Conservation (phyloP, 2,113 vertebrate genomes). For the Nannospalax galili region DNA sequence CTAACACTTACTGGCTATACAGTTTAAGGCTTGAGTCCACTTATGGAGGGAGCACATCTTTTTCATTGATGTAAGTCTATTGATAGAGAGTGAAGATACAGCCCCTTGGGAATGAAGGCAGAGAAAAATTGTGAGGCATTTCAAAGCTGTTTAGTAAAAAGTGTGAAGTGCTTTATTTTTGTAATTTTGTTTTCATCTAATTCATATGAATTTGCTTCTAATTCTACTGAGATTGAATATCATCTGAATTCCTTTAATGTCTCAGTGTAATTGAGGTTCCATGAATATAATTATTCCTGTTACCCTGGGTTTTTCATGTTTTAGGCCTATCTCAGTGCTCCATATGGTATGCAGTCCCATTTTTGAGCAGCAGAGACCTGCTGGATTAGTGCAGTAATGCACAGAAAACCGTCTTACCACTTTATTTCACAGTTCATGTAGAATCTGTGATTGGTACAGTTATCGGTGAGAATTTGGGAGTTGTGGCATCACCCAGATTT, state of each 20-base stretch:
- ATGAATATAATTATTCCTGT: neutral
- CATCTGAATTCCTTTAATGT: constrained; percentile 39
- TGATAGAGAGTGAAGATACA: neutral
- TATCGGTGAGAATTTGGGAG: neutral
- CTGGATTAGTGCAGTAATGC: neutral
- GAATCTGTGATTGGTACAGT: neutral
- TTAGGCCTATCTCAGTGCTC: neutral
- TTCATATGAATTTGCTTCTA: constrained; percentile 11
- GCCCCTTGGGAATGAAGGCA: neutral
- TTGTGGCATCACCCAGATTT: neutral
- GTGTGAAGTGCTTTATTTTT: neutral
- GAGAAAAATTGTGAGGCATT: neutral
- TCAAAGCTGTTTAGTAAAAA: neutral
- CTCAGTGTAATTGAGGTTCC: neutral
- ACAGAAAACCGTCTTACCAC: neutral
- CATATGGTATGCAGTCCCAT: neutral
- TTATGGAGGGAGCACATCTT: neutral
- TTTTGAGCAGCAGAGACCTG: neutral
- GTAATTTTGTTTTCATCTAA: constrained; percentile 34
- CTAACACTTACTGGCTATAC: neutral
- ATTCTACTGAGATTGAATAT: neutral
- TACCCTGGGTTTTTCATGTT: neutral
- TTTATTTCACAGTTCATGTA: neutral
- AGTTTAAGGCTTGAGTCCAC: neutral
- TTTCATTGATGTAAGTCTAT: neutral